phyloP scores from a whole-genome alignment of 2,113 vertebrate genomes.

The Sphyrna mokarran region DNA sequence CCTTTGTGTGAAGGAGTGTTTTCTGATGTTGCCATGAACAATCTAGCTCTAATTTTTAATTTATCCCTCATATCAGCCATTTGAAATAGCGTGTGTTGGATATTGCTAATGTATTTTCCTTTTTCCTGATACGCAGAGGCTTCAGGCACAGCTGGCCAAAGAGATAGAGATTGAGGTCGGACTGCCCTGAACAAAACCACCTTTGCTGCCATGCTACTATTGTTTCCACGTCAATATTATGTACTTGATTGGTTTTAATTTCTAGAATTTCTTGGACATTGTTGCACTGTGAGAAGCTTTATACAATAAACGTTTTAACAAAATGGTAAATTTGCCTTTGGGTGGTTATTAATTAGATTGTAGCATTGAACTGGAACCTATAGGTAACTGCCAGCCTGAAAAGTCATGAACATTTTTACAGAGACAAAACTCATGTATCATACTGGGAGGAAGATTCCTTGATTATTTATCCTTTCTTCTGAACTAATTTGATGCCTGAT shows the following conservation, averaged over 20 bases:
- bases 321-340: not conserved
- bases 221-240: not conserved
- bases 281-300: conserved; percentile 25
- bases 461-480: not conserved
- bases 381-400: not conserved
- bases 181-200: conserved; percentile 34
- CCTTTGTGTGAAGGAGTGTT: not conserved
- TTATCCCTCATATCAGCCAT: not conserved
- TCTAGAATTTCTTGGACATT: conserved; percentile 25
- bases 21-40: no score
- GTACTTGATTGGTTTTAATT: conserved; percentile 25
- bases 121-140: conserved; percentile 58
- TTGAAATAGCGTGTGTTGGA: not conserved
- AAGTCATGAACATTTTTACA: not conserved
- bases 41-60: not conserved
- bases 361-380: not conserved
- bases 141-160: conserved; percentile 85
- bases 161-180: conserved; percentile 61
- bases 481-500: not conserved
- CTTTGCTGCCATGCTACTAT: not conserved
- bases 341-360: not conserved
- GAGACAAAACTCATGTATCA: not conserved
- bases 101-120: not conserved
- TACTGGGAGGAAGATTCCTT: not conserved
- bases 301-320: conserved; percentile 31